Percentiles rank a stretch among this genome's conserved stretches.
Conservation (phyloP, 2,888 invertebrate species). For the Nebria salina region DNA sequence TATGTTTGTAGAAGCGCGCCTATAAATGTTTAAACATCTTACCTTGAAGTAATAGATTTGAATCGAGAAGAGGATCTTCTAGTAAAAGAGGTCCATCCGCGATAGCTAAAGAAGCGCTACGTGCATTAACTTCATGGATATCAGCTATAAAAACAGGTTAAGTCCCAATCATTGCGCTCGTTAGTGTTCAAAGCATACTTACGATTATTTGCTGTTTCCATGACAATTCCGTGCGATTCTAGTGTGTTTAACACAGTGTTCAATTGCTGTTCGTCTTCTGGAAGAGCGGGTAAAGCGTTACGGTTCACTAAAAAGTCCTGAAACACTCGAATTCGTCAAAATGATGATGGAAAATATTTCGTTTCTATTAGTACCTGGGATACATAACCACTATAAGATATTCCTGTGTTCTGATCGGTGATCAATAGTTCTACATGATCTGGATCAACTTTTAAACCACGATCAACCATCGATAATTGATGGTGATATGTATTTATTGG, state of each 20-base stretch:
- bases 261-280: conserved; percentile 42
- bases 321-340: not conserved
- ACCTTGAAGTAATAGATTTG: conserved; percentile 39
- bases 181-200: not conserved
- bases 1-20: no score
- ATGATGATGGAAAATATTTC: not conserved
- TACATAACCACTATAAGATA: conserved; percentile 51
- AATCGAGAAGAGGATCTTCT: conserved; percentile 36
- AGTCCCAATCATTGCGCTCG: no score
- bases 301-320: conserved; percentile 42
- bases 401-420: conserved; percentile 60
- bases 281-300: conserved; percentile 25
- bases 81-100: conserved; percentile 37
- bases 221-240: conserved; percentile 41
- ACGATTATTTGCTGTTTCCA: conserved; percentile 29
- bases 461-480: conserved; percentile 44
- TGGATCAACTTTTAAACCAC: conserved; percentile 52
- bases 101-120: conserved; percentile 24
- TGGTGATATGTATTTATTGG: conserved; percentile 39
- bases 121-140: conserved; percentile 32
- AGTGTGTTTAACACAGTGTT: conserved; percentile 40
- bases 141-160: conserved; percentile 11
- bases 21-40: not conserved
- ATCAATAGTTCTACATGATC: conserved; percentile 61
- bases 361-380: conserved; percentile 28